These are phyloP conservation scores for Halichondria panicea DNA, from an alignment of 37 sponge, comb jelly and placozoan genomes.

Conservation along the genomic window DNA sequence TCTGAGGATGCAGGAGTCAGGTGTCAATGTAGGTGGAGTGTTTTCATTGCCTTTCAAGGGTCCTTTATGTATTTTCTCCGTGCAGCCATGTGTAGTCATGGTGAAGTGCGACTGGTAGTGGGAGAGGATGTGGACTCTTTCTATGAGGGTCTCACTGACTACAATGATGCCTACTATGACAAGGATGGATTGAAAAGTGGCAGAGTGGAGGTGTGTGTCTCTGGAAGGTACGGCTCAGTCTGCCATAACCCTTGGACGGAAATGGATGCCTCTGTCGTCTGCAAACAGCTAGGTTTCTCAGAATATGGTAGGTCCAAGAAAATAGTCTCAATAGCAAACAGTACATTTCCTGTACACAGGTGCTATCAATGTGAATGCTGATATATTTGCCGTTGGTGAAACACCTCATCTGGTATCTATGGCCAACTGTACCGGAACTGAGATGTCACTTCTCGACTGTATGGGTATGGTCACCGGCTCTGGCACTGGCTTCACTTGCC, in stretches of 20 bases:
- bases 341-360: not conserved
- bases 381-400: too few relatives aligned
- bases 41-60: too few relatives aligned
- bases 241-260: slow-evolving; percentile 14
- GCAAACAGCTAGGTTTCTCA: slow-evolving; percentile 23
- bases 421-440: too few relatives aligned
- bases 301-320: slow-evolving; percentile 13
- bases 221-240: slow-evolving; percentile 7
- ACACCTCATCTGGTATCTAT: too few relatives aligned
- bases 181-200: slow-evolving; percentile 12
- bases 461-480: not conserved
- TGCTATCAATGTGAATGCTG: too few relatives aligned
- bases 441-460: not conserved
- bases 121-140: not conserved
- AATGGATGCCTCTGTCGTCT: slow-evolving; percentile 25
- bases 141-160: not conserved
- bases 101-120: not conserved
- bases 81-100: not conserved
- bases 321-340: not conserved
- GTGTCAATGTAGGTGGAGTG: too few relatives aligned
- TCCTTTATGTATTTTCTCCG: too few relatives aligned
- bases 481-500: too few relatives aligned
- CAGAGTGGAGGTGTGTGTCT: slow-evolving; percentile 11
- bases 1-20: too few relatives aligned
- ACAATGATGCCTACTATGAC: too few relatives aligned